Base-by-base conservation (phyloP, 1,140 invertebrate genomes). In the Cotesia typhae region DNA sequence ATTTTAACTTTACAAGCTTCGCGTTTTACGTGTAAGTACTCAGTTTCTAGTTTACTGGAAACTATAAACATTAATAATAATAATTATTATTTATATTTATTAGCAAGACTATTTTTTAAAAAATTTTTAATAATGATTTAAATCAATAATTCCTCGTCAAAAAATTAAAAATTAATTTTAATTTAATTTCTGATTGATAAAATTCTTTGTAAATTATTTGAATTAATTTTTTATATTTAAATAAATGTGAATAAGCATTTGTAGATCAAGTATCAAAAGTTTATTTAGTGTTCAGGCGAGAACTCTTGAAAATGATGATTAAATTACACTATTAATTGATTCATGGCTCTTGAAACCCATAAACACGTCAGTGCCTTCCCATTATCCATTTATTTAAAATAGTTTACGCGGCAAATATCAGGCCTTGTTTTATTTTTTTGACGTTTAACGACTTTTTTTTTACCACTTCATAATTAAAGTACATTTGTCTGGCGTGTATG, bases 21-120 rank as follows among this genome's bases (percentile, higher is more conserved):
- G 28, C 53, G 51, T 67, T 67, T 67, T 28, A 67, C 51, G 20
- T 67, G 66, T 67, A 55, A 67, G 66, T 55, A 67, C 66, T 65
- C 63, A 51, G 14, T 47, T 17, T 65, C 63, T 51, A 36, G 36
- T 55, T 67, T 41, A 53, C 47, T 55, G 66, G 10, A 35, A 67
- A 52, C 47, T 38, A 17, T 17, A 55, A 36, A 28, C 47, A 35
- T 52, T 41, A 47, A 41, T 9, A 52, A 28, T 28, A 28, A 28
- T 28, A 28, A 28, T 2, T 28, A 28, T 28, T 28, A 28, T 28
- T 28, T 28, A 28, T 28, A 28, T 28, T 28, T 28, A 28, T 28
- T 2, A 28, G 28, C 28, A 28, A 28, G 28, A 28, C 0, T 28
- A 1, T 28, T 28, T 28, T 28, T 28, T 28, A 28, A 28, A 28